A percentile compares a stretch with the other conserved stretches of the same genome.
Conservation (phyloP, 2,113 vertebrate species). For the Zosterops hypoxanthus region DNA sequence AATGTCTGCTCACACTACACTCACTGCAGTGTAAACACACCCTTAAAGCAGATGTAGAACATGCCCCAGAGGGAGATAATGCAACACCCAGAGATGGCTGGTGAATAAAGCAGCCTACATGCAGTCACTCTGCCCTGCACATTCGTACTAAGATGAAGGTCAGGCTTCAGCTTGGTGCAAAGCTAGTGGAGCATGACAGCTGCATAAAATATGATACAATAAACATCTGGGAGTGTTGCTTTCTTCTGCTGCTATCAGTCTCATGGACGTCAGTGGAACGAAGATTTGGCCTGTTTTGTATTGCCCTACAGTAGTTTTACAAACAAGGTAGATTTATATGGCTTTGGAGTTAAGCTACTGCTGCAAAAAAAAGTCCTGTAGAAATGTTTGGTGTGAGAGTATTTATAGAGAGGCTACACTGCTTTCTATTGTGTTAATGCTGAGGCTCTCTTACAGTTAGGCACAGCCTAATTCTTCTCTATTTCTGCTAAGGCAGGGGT, state of each 20-base stretch:
- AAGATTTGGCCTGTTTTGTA: not conserved
- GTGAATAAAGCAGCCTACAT: not conserved
- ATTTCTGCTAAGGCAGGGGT: not conserved
- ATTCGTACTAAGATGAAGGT: not conserved
- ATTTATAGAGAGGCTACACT: not conserved
- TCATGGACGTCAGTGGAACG: not conserved
- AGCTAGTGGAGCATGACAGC: not conserved
- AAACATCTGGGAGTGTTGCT: constrained; percentile 35
- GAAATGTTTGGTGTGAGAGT: constrained; percentile 10
- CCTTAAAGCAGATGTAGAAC: constrained; percentile 48
- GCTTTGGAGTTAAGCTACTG: constrained; percentile 48
- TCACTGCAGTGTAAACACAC: constrained; percentile 52
- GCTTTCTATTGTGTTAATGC: not conserved
- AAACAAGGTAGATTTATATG: constrained; percentile 49
- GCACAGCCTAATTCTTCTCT: not conserved
- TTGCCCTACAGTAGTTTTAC: constrained; percentile 48
- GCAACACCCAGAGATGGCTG: constrained; percentile 15
- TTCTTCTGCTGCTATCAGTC: constrained; percentile 14
- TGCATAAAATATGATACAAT: not conserved
- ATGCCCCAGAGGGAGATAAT: constrained; percentile 20
- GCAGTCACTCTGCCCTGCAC: not conserved
- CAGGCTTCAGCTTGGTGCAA: not conserved
- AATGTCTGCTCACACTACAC: constrained; percentile 41
- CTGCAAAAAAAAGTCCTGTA: not conserved
- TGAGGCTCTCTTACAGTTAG: not conserved